These are phyloP conservation scores for Pseudopleuronectes americanus DNA, from an alignment of 2,797 vertebrate genomes.

Conservation along the genomic window DNA sequence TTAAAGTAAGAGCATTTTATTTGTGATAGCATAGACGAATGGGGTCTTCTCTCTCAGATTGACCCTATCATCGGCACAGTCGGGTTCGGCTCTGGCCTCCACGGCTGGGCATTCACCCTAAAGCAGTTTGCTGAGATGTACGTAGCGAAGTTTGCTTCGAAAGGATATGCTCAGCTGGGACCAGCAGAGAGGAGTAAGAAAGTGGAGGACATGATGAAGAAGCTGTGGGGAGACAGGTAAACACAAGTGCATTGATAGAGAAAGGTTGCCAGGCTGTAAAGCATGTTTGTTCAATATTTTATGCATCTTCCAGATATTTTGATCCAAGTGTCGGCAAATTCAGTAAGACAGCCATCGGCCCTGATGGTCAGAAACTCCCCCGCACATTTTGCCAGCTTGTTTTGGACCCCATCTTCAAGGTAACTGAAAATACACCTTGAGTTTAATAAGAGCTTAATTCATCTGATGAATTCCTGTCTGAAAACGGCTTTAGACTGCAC, in stretches of 20 bases:
- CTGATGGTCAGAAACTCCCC: slow-evolving; percentile 91
- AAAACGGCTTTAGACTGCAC: too few species aligned
- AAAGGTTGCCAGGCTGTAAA: too few species aligned
- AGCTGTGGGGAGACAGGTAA: slow-evolving; percentile 95
- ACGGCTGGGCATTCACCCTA: slow-evolving; percentile 95
- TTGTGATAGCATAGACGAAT: not conserved
- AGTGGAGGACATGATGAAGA: slow-evolving; percentile 99
- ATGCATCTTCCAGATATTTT: slow-evolving; percentile 83
- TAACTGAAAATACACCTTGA: slow-evolving; percentile 43
- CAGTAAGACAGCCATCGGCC: slow-evolving; percentile 83
- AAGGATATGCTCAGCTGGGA: slow-evolving; percentile 86
- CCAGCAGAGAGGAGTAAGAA: slow-evolving; percentile 91
- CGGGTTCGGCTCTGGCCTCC: slow-evolving; percentile 94
- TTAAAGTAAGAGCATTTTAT: not conserved
- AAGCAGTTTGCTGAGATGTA: slow-evolving; percentile 99
- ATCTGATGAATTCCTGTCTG: slow-evolving; percentile 1
- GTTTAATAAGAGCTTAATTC: not conserved
- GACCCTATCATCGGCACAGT: slow-evolving; percentile 93
- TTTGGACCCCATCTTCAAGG: slow-evolving; percentile 94
- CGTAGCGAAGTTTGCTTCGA: slow-evolving; percentile 91
- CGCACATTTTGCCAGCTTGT: slow-evolving; percentile 92
- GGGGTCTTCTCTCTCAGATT: slow-evolving; percentile 78
- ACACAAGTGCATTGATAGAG: slow-evolving; percentile 16
- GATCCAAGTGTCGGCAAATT: slow-evolving; percentile 92
- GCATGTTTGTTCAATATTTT: slow-evolving; percentile 5